Evolutionary conservation across 2,797 vertebrate genomes (phyloP), one percentile per base, ranked within the genome.

Genomic region (Oreortyx pictus): DNA sequence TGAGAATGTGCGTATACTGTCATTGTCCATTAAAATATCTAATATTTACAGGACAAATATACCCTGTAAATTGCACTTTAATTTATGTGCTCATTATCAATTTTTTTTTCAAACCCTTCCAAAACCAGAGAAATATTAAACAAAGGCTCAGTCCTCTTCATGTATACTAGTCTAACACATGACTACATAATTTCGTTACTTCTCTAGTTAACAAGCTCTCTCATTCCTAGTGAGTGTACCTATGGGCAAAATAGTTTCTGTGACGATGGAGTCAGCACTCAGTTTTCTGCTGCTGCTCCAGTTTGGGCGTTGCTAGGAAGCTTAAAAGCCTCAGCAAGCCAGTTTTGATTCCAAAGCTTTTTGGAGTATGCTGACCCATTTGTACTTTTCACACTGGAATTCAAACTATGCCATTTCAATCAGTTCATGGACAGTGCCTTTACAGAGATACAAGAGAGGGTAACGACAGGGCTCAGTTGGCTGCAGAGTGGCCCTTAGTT

Each of bases 221-320:
- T 41, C 74, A 62, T 54, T 37, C 0, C 0, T 57, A 24, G 57
- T 43, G 52, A 54, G 11, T 33, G 8, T 18, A 41, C 27, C 50
- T 60, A 5, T 67, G 11, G 73, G 15, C 8, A 66, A 80, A 57
- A 27, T 29, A 23, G 5, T 39, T 44, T 44, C 7, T 1, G 2
- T 57, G 25, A 1, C 12, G 5, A 18, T 8, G 0, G 17, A 44
- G 22, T 19, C 33, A 66, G 14, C 9, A 3, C 9, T 76, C 15
- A 15, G 57, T 77, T 37, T 52, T 72, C 19, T 5, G 60, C 23
- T 5, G n/a, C 9, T 5, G 0, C 24, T 4, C 3, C 11, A 47
- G 16, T 24, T 12, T 11, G 7, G 18, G 13, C 43, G 16, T n/a
- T 7, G 11, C 7, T 14, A 23, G 29, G 31, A 50, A 79, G 5